Evolutionary conservation across 92 coral and sea anemone species (phyloP), one percentile per base, ranked within the genome.

Genomic region (Porites lobata): DNA sequence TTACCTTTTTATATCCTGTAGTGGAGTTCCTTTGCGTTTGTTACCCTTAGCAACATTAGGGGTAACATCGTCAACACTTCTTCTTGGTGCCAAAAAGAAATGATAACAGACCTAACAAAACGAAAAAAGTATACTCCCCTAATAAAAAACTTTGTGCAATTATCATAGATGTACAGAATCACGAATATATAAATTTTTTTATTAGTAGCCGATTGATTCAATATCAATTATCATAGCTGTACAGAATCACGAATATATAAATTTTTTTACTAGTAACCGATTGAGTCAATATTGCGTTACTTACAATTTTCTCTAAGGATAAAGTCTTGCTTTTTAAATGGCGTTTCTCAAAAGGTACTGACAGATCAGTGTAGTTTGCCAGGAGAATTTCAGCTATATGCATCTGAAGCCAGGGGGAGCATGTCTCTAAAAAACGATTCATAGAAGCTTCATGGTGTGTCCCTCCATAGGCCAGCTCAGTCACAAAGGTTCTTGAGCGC

Each of bases 241-340:
- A n/a, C n/a, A n/a, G n/a, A n/a, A n/a, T n/a, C n/a, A n/a, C n/a
- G n/a, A n/a, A n/a, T n/a, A 3, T 3, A 32, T 4, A 32, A 32
- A 32, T 32, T 32, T 32, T 26, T 32, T 32, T 32, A 32, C 3
- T 32, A 32, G 43, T 32, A 32, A 5, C 43, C 6, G 43, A 32
- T 32, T 38, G 47, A 38, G 0, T 38, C 47, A 4, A 38, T 38
- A 5, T 38, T 38, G 47, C 0, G 0, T 4, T 38, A 82, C 99
- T 94, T 94, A 98, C 99, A 76, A 98, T 98, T 78, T 98, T 98
- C 63, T 94, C 89, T 59, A 98, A 69, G 29, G 87, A 90, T 56
- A 94, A 84, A 77, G 89, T 85, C 29, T 57, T 91, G 51, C 81
- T 82, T 64, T 96, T 89, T 17, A 92, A 77, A 18, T 69, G 85